Percentiles rank a stretch among this genome's conserved stretches.
Conservation (phyloP, 2,888 invertebrate species). For the Matsumyia berberina region DNA sequence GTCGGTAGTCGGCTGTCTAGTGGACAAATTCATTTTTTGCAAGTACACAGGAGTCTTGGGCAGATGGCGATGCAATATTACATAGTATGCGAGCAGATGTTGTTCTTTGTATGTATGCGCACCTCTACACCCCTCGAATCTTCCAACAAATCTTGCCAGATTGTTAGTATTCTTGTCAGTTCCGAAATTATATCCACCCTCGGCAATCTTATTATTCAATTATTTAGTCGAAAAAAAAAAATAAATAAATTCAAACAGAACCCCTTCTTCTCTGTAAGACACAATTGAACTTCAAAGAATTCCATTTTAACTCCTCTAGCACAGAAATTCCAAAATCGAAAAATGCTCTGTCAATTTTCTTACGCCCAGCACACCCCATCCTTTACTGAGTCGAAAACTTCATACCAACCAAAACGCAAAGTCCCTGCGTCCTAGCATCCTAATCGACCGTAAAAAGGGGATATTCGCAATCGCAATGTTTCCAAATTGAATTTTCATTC, state of each 20-base stretch:
- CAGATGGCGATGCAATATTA: too few relatives aligned
- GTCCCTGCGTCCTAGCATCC: constrained; percentile 31
- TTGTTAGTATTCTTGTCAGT: too few relatives aligned
- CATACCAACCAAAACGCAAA: constrained; percentile 48
- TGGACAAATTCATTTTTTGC: too few relatives aligned
- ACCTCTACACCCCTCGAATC: too few relatives aligned
- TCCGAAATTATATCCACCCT: constrained; percentile 6
- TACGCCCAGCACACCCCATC: background rate
- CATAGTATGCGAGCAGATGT: too few relatives aligned
- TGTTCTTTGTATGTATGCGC: too few relatives aligned
- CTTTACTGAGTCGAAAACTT: constrained; percentile 6
- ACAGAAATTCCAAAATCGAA: constrained; percentile 9
- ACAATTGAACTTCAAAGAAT: constrained; percentile 42
- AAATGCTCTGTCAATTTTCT: background rate
- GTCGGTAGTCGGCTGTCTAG: too few relatives aligned
- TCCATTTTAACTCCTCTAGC: background rate
- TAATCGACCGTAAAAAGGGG: constrained; percentile 72
- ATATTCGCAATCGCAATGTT: constrained; percentile 71
- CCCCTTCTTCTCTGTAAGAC: background rate
- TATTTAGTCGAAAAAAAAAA: constrained; percentile 25
- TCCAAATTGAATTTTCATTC: constrained; percentile 73
- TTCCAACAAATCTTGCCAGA: too few relatives aligned
- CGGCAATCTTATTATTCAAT: constrained; percentile 32
- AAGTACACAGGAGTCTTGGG: too few relatives aligned
- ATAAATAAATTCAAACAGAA: constrained; percentile 3